Evolutionary conservation across 2,888 invertebrate species (phyloP).

Genomic region (Cancer borealis): DNA sequence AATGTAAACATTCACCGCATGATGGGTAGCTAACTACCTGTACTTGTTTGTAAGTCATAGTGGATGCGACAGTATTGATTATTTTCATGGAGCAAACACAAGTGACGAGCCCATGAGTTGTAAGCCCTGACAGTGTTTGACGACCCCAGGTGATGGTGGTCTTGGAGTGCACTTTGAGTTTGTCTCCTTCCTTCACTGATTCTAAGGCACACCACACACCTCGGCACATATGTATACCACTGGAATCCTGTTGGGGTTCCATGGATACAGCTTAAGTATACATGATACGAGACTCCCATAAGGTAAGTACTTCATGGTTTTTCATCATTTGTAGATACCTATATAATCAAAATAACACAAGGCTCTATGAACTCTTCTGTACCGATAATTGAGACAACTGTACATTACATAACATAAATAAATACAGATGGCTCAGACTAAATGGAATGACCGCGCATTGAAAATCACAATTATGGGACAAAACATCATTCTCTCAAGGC

Average conservation of each 20-base stretch:
- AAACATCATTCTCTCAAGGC: neutral
- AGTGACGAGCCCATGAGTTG: neutral
- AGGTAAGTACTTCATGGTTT: neutral
- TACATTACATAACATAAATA: neutral
- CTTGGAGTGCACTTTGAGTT: neutral
- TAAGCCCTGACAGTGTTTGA: neutral
- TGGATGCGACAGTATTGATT: neutral
- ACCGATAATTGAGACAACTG: neutral
- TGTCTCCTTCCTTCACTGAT: neutral
- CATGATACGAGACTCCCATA: too few relatives aligned
- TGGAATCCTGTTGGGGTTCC: neutral
- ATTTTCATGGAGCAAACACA: neutral
- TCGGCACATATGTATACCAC: neutral
- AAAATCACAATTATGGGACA: neutral
- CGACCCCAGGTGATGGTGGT: neutral
- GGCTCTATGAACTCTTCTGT: neutral
- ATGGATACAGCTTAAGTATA: neutral
- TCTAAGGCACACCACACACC: neutral
- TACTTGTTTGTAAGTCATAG: neutral
- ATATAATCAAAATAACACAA: neutral
- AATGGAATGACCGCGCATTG: neutral
- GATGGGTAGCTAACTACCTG: neutral
- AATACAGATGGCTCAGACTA: neutral
- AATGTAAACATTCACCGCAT: neutral
- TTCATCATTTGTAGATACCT: neutral